Evolutionary conservation across 2,888 invertebrate species (phyloP).

Genomic region (Eupithecia dodoneata): DNA sequence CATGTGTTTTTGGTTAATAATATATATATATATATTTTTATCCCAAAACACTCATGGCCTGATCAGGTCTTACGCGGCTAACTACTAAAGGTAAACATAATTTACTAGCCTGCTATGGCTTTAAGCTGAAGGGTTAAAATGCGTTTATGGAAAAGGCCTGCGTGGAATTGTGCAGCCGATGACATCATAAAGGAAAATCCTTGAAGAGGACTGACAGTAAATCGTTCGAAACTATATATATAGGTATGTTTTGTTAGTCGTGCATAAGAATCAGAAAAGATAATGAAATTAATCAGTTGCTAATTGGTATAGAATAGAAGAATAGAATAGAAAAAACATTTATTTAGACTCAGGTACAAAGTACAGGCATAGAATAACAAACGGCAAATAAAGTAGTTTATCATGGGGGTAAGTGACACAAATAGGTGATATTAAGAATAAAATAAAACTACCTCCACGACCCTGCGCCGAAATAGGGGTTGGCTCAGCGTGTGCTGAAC

Average conservation of each 20-base stretch:
- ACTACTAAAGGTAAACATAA: too few relatives aligned
- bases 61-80: background rate
- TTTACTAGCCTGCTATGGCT: background rate
- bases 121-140: background rate
- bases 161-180: background rate
- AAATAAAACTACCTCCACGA: too few relatives aligned
- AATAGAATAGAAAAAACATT: too few relatives aligned
- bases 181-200: slow-evolving; percentile 13
- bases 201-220: background rate
- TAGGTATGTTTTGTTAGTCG: background rate
- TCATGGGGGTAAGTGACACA: too few relatives aligned
- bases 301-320: too few relatives aligned
- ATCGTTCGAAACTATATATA: background rate
- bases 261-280: background rate
- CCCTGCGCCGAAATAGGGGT: too few relatives aligned
- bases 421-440: too few relatives aligned
- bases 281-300: background rate
- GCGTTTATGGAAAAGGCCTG: background rate
- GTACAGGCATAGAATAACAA: too few relatives aligned
- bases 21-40: background rate
- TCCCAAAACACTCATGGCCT: background rate
- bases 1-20: too few relatives aligned
- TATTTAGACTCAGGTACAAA: too few relatives aligned
- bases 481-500: too few relatives aligned
- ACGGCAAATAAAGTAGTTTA: too few relatives aligned